Percentiles rank a stretch among this genome's conserved stretches.
Evolutionary conservation across 2,113 vertebrate species (phyloP).

Genomic region (Butastur rufipennis): DNA sequence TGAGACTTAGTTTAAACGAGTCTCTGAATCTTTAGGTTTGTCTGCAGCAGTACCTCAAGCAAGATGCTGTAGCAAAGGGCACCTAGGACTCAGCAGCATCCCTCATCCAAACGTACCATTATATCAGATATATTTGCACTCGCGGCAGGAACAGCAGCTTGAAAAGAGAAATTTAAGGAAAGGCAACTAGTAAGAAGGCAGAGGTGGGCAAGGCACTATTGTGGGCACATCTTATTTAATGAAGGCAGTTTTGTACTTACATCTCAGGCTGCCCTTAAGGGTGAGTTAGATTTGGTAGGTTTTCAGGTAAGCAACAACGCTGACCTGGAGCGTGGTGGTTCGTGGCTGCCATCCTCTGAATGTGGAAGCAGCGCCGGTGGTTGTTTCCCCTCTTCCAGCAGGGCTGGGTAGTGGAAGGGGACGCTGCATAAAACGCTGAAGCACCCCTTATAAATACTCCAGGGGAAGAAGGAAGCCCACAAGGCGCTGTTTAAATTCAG

Average conservation of each 20-base stretch:
- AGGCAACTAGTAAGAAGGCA: not conserved
- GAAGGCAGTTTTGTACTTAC: not conserved
- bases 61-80: not conserved
- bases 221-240: not conserved
- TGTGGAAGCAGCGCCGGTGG: not conserved
- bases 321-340: not conserved
- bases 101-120: not conserved
- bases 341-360: not conserved
- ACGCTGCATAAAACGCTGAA: not conserved
- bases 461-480: not conserved
- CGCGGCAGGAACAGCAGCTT: not conserved
- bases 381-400: not conserved
- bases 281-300: not conserved
- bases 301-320: accelerated
- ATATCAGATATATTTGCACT: not conserved
- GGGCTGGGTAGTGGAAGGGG: not conserved
- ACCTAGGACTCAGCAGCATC: not conserved
- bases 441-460: not conserved
- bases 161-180: not conserved
- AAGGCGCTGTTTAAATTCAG: accelerated
- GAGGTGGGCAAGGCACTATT: not conserved
- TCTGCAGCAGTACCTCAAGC: not conserved
- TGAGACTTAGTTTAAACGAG: not conserved
- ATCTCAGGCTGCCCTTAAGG: not conserved
- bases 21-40: not conserved